Evolutionary conservation across 2,888 invertebrate species (phyloP), one percentile per base, ranked within the genome.

Genomic region (Agapetus fuscipes): DNA sequence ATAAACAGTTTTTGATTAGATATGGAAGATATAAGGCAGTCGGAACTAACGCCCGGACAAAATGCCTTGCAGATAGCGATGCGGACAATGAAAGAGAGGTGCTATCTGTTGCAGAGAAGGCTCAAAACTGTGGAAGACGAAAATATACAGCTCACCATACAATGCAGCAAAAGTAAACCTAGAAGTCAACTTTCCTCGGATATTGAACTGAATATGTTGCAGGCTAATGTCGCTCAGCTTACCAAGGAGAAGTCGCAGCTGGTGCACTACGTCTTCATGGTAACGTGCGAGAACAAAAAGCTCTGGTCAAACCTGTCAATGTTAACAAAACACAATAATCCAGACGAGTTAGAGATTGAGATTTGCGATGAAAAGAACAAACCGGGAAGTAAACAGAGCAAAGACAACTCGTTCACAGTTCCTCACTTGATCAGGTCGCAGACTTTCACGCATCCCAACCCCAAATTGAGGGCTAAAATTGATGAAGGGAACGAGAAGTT

Each of bases 61-160:
- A 73, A 74, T 58, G 82, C 82, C 3, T 64, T 84, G 41, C 78
- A 82, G 61, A 70, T 86, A 41, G 87, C 87, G 2, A 67, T 87
- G 43, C 80, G 83, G 57, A 87, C 85, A 9, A 79, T 88, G 75
- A 78, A 83, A 57, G 87, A 88, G 59, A 69, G 87, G 34, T 88
- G 87, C 61, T 74, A 80, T 54, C 71, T 79, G 39, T 63, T 88
- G 30, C 86, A 88, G 57, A 71, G 78, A 46, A 70, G 83, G 52
- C 71, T 88, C 33, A 70, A 74, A 11, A 56, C 64, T 1, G 68
- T 86, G 16, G 88, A 88, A 62, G 78, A 78, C 48, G 87, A 88
- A 60, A 88, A 88, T 57, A 69, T 80, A 56, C 67, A 71, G 39
- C 60, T 87, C 48, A 62, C 62, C 52, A 52, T 71, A 25, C 62